phyloP scores from a whole-genome alignment of 2,888 invertebrate genomes.

The Watsonalla cultraria region DNA sequence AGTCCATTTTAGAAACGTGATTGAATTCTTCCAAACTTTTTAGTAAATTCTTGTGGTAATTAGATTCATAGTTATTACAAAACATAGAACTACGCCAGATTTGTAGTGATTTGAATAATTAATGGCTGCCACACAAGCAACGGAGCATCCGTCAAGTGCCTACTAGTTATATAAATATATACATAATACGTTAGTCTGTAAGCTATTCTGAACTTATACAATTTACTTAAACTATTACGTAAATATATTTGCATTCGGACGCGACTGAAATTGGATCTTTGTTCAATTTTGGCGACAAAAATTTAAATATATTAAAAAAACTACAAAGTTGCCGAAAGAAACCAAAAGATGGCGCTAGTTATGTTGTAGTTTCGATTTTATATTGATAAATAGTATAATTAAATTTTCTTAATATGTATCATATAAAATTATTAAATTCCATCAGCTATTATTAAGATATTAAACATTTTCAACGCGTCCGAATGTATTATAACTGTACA shows the following conservation, averaged over 20 bases:
- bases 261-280: background rate
- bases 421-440: too few species aligned
- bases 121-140: slow-evolving; percentile 15
- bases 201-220: slow-evolving; percentile 24
- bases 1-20: too few species aligned
- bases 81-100: too few species aligned
- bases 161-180: slow-evolving; percentile 46
- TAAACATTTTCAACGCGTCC: background rate
- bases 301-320: background rate
- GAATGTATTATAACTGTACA: slow-evolving; percentile 20
- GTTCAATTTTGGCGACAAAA: too few species aligned
- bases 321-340: background rate
- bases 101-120: background rate
- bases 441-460: too few species aligned
- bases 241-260: slow-evolving; percentile 13
- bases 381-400: too few species aligned
- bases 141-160: slow-evolving; percentile 55
- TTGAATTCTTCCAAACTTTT: too few species aligned
- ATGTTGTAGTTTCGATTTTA: too few species aligned
- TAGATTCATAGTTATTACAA: too few species aligned
- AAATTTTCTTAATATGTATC: too few species aligned
- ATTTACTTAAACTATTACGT: slow-evolving; percentile 13
- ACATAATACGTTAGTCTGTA: slow-evolving; percentile 30
- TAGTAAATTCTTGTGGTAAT: too few species aligned
- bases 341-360: background rate